Evolutionary conservation across 2,888 invertebrate species (phyloP).

Genomic region (Blastobasis lacticolella): DNA sequence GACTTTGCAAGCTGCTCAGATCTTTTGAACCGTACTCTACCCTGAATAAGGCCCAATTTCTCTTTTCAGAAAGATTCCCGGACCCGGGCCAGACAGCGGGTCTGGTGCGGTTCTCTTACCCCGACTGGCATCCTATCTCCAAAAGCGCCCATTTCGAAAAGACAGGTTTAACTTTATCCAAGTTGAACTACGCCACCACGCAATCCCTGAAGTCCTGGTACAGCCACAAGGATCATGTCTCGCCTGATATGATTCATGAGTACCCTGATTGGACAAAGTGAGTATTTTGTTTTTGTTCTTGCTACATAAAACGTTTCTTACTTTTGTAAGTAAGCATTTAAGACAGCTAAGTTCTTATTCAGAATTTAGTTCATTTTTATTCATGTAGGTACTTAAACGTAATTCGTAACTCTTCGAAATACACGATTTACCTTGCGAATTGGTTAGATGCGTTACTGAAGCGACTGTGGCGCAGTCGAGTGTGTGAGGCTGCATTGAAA

Average conservation of each 20-base stretch:
- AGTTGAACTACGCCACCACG: constrained; percentile 29
- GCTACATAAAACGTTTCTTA: no score
- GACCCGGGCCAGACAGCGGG: constrained; percentile 37
- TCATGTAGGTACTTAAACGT: no score
- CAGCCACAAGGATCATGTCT: constrained; percentile 24
- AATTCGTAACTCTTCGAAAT: no score
- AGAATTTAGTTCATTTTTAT: no score
- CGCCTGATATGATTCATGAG: constrained; percentile 21
- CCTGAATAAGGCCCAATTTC: background rate
- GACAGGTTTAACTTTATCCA: constrained; percentile 21
- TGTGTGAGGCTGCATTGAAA: no score
- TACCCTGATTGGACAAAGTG: constrained; percentile 32
- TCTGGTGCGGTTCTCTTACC: constrained; percentile 28
- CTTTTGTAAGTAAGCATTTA: no score
- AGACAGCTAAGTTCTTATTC: no score
- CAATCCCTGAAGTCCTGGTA: constrained; percentile 35
- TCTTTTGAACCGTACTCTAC: no score
- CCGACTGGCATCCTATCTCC: constrained; percentile 31
- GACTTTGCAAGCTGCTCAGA: no score
- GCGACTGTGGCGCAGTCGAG: no score
- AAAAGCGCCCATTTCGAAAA: constrained; percentile 8
- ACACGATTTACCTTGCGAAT: no score
- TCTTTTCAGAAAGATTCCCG: constrained; percentile 35
- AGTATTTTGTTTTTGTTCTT: constrained; percentile 16
- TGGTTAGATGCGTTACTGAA: no score